These are phyloP conservation scores for Latheticus oryzae DNA, from an alignment of 2,888 invertebrate species.

Conservation along the genomic window DNA sequence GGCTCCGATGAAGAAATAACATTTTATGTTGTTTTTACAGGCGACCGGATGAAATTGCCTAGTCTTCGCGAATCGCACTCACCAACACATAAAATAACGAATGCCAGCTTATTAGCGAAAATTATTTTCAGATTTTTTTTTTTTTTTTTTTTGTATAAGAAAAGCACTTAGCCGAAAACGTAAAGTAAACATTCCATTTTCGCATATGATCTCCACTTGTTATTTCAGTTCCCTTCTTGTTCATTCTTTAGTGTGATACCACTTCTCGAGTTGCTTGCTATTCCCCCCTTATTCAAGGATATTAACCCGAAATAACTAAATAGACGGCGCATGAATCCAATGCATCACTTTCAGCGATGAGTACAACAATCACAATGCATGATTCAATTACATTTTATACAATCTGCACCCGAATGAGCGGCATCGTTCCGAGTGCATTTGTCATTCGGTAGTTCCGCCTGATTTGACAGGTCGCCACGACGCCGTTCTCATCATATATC, in stretches of 20 bases:
- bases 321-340: constrained; percentile 55
- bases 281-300: constrained; percentile 49
- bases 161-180: no score
- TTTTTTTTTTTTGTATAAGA: background rate
- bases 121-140: background rate
- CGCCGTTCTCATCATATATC: no score
- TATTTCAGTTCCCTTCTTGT: no score
- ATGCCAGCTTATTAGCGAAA: constrained; percentile 55
- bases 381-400: constrained; percentile 67
- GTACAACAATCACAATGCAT: constrained; percentile 59
- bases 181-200: no score
- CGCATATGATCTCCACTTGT: no score
- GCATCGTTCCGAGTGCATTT: constrained; percentile 64
- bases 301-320: constrained; percentile 54
- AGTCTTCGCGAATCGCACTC: constrained; percentile 44
- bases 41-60: constrained; percentile 61
- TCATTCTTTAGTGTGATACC: no score
- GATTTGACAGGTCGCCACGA: constrained; percentile 65
- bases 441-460: constrained; percentile 65
- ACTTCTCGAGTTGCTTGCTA: no score
- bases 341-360: constrained; percentile 64
- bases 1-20: constrained; percentile 66
- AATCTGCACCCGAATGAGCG: constrained; percentile 64
- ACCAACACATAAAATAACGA: constrained; percentile 53
- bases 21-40: constrained; percentile 65